Evolutionary conservation across 2,888 invertebrate species (phyloP), one percentile per base, ranked within the genome.

Genomic region (Rugalucina vietnamica): DNA sequence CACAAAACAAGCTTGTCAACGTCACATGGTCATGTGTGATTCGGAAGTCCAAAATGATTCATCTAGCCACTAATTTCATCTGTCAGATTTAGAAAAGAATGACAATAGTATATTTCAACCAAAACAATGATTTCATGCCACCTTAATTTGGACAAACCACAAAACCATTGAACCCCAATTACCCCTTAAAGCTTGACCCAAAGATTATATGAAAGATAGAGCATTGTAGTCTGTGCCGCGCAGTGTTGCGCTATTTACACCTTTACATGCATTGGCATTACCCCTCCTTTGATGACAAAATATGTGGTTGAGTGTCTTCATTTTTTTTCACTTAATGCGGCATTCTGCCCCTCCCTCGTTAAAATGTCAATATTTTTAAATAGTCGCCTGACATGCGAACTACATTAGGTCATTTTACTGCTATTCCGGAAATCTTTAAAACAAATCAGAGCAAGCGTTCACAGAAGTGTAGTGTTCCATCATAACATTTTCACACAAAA

Each of bases 161-260:
- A 34, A 29, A 65, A 34, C 34, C 21, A 65, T 65, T 65, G 34
- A 65, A 8, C 34, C 12, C 34, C 34, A 65, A 65, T 65, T 34
- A 65, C 65, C 65, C 65, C 34, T 65, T 32, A 65, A 65, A 21
- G 34, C 65, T 65, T 34, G 34, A 65, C 65, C 65, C 18, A 65
- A 34, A n/a, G 21, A 18, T 12, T 18, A 8, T 43, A 34, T 1
- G 14, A 18, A 18, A 65, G 65, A 65, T 65, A 65, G 3, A 3
- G 21, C 5, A 4, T 8, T 43, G 43, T 43, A 43, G n/a, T n/a
- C n/a, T n/a, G n/a, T n/a, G n/a, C n/a, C n/a, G n/a, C n/a, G n/a
- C n/a, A n/a, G n/a, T n/a, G n/a, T n/a, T n/a, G n/a, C n/a, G n/a
- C n/a, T n/a, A n/a, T n/a, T n/a, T n/a, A n/a, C n/a, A n/a, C n/a